Conservation (phyloP, 2,113 vertebrate genomes). For the Ictalurus punctatus region DNA sequence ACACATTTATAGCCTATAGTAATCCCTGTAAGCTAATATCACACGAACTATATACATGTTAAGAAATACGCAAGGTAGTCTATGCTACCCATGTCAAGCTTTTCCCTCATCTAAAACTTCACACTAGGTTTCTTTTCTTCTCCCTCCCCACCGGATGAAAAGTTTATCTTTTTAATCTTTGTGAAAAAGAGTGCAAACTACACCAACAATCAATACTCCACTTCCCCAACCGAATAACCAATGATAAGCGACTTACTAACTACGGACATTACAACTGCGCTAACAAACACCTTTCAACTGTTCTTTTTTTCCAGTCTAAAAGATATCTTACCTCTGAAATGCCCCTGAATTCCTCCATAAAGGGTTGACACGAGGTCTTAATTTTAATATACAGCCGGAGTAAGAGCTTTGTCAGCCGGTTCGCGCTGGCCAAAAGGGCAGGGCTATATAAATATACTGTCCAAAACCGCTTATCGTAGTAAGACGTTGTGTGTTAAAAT, state of each 20-base stretch:
- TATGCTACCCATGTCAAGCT: neutral
- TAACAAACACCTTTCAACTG: neutral
- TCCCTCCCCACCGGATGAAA: too few relatives aligned
- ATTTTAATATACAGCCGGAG: neutral
- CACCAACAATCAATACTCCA: constrained; percentile 11
- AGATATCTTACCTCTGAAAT: neutral
- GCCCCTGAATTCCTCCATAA: neutral
- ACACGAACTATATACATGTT: neutral
- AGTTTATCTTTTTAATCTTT: neutral
- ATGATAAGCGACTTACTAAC: neutral
- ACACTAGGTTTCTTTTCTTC: neutral
- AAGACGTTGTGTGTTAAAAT: neutral
- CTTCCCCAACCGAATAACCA: constrained; percentile 16
- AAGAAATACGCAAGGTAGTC: neutral
- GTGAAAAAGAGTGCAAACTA: neutral
- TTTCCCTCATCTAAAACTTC: neutral
- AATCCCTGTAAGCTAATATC: neutral
- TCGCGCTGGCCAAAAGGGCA: neutral
- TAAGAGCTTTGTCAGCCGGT: neutral
- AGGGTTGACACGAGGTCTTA: too few relatives aligned
- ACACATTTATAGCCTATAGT: neutral
- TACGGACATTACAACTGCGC: neutral
- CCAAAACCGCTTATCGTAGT: constrained; percentile 1
- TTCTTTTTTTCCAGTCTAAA: neutral
- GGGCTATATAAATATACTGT: constrained; percentile 12